A percentile compares a stretch with the other conserved stretches of the same genome.
These are phyloP conservation scores for Tipula lateralis DNA, from an alignment of 2,888 invertebrate genomes.

Conservation along the genomic window DNA sequence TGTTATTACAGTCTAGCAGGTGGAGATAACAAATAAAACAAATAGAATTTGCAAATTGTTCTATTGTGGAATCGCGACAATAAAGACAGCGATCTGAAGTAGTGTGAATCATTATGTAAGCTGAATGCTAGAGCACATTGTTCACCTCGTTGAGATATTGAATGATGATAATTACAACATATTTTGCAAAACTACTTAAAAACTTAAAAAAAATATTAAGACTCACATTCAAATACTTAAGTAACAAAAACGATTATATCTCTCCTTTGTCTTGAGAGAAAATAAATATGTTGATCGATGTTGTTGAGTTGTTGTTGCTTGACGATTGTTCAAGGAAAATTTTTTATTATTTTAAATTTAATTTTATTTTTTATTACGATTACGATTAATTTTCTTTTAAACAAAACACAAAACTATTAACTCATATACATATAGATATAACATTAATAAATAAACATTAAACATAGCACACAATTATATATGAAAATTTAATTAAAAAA, in stretches of 20 bases:
- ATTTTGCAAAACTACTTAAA: not conserved
- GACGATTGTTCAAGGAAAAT: slow-evolving; percentile 19
- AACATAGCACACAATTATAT: not conserved
- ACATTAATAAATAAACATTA: not conserved
- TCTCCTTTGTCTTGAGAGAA: not conserved
- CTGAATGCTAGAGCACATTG: not conserved
- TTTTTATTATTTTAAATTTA: not conserved
- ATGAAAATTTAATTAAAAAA: not conserved
- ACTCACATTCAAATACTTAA: not conserved
- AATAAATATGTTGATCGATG: not conserved
- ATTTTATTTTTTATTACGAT: not conserved
- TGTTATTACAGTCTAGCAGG: not conserved
- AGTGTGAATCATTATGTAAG: not conserved
- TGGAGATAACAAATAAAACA: not conserved
- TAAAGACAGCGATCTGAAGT: not conserved
- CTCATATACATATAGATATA: not conserved
- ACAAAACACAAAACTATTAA: not conserved
- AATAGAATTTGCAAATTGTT: not conserved
- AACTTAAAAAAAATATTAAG: not conserved
- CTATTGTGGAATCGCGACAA: not conserved
- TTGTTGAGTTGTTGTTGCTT: not conserved
- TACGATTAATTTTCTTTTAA: not conserved
- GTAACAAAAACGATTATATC: no score
- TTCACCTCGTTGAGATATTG: not conserved
- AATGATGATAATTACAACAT: not conserved